Conservation (phyloP, 2,888 invertebrate species). For the Galerucella calmariensis region DNA sequence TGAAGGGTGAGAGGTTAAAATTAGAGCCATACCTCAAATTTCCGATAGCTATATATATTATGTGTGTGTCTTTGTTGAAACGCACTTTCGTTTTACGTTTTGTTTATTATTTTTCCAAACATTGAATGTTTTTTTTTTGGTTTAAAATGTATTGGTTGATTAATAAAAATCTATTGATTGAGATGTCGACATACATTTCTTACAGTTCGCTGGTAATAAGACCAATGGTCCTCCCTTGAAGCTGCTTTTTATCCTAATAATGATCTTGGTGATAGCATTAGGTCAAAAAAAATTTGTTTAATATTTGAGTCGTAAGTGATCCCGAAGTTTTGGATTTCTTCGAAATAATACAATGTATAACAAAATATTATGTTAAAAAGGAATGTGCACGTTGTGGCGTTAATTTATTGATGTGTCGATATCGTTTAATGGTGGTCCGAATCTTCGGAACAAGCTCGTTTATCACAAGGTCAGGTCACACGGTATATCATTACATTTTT, state of each 20-base stretch:
- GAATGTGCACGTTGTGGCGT: conserved; percentile 9
- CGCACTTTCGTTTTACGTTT: conserved; percentile 36
- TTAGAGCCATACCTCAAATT: conserved; percentile 56
- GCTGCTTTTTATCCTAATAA: no score
- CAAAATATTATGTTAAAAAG: conserved; percentile 10
- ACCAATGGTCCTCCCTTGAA: no score
- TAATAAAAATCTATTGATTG: conserved; percentile 13
- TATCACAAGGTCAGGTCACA: no score
- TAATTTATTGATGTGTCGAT: conserved; percentile 2
- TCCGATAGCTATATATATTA: conserved; percentile 31
- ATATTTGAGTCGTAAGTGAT: no score
- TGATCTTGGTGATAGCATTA: no score
- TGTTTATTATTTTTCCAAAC: conserved; percentile 41
- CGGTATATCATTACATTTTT: no score
- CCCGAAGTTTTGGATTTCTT: not conserved
- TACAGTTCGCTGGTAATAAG: no score
- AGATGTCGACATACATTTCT: conserved; percentile 1
- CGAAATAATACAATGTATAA: not conserved
- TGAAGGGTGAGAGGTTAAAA: conserved; percentile 63
- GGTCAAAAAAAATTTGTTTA: no score
- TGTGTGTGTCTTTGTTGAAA: not conserved
- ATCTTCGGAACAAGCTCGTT: no score
- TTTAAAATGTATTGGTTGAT: conserved; percentile 28
- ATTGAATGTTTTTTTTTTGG: conserved; percentile 35
- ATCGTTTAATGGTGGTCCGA: no score